Base-by-base conservation (phyloP, 1,140 invertebrate species). In the Euborellia annulipes region DNA sequence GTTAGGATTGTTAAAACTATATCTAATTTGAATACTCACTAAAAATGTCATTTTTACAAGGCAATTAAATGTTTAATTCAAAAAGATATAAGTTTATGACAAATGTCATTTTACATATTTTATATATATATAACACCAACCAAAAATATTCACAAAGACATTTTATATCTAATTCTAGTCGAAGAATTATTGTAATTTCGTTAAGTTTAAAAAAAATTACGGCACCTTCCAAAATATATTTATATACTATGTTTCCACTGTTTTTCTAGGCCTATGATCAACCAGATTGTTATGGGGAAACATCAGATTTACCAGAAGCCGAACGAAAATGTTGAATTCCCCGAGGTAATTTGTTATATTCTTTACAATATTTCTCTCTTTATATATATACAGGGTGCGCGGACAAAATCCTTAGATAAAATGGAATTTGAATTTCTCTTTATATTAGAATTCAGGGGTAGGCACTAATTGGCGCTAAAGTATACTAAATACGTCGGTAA, bases 251-350 rank as follows among this genome's bases (percentile, higher is more conserved):
- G 37, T 47, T 41, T 50, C 44, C 50, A 38, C 44, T n/a, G n/a
- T n/a, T n/a, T 48, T 66, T 68, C 16, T 53, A 89, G 88, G 88
- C 87, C 44, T 78, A 83, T 58, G 86, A 92, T 66, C 85, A 92
- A 58, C 86, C 85, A 39, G 90, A 94, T 72, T 75, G 89, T 1
- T 95, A 87, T 63, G 89, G n/a, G n/a, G n/a, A 94, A 68, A 90
- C 87, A 3, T 75, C 67, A 17, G 88, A 93, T 63, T 65, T 91
- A 46, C 85, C 85, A 0, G 90, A 93, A 68, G 76, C 76, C n/a
- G 86, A 92, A 50, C 85, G 89, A n/a, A 59, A 71, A 73, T 23
- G 68, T 73, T 16, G 74, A 82, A 46, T 78, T 71, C 46, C 73
- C 73, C 46, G 79, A 84, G 56, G 81, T 57, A 51, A 50, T 19